Base-by-base conservation (phyloP, 2,113 vertebrate genomes). In the Apodemus speciosus region DNA sequence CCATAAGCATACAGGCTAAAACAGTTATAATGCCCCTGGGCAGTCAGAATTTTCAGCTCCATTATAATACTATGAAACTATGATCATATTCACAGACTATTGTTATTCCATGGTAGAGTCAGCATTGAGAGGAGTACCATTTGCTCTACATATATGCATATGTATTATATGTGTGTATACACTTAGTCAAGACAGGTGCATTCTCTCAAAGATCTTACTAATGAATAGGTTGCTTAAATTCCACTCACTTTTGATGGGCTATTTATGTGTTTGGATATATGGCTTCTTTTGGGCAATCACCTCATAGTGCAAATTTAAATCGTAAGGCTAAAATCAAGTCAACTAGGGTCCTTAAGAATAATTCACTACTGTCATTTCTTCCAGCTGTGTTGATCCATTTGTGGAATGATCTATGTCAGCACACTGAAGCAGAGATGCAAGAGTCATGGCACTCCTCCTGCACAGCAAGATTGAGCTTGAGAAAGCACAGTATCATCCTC, bases 221-320 rank as follows among this genome's bases (percentile, higher is more conserved):
- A 94, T 71, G 38, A 85, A n/a, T 6, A 83, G 27, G 83, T 92
- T 85, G n/a, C 15, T 27, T 89, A 90, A 86, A 75, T 73, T 84
- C 53, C 62, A 66, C 30, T 25, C 35, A 73, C 38, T 94, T 93
- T 89, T 64, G 20, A 79, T 85, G 35, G 56, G 38, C 58, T 89
- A 49, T 87, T 71, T 91, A 27, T 72, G 62, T 72, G 16, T 84
- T 35, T 40, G 72, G 8, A 79, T 73, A 72, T 16, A 66, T 13
- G 16, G 62, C 2, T 18, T 66, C 38, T 90, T 87, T 71, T n/a
- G 62, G 53, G 2, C 10, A 88, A 51, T 92, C 83, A 90, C 83
- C 8, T 77, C 1, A 30, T 8, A 14, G n/a, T 38, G 4, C 9
- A 40, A 35, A 79, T 72, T 88, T 56, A 96, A 92, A 77, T 56